Evolutionary conservation across 2,797 vertebrate species (phyloP).

Genomic region (Muscicapa striata): DNA sequence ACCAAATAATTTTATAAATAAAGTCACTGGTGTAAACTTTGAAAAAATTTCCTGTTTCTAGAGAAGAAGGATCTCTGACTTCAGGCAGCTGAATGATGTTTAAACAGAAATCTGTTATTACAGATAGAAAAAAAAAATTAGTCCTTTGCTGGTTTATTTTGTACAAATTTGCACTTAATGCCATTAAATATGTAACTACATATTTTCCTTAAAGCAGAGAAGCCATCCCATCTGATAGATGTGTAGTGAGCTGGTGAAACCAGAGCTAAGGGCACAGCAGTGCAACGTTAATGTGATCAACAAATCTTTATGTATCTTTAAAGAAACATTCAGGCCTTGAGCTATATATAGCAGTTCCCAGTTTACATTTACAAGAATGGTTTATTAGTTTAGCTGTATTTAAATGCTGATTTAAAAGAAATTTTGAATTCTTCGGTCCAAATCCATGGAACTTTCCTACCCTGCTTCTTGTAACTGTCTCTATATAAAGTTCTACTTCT

Average conservation of each 20-base stretch:
- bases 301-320: neutral
- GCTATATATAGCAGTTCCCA: neutral
- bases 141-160: neutral
- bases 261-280: neutral
- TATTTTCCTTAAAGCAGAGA: neutral
- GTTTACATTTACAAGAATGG: neutral
- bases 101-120: neutral
- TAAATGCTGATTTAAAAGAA: neutral
- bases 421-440: neutral
- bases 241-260: neutral
- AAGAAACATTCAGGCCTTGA: neutral
- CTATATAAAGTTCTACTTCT: neutral
- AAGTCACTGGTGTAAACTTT: neutral
- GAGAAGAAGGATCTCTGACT: neutral
- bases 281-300: accelerated
- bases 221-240: neutral
- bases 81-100: neutral
- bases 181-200: neutral
- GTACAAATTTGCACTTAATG: neutral
- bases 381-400: neutral
- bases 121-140: neutral
- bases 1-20: constrained; percentile 12
- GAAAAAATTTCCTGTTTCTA: constrained; percentile 7
- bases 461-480: neutral
- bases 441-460: neutral